These are phyloP conservation scores for Dasypus novemcinctus DNA, from an alignment of 2,113 vertebrate species.

Conservation along the genomic window DNA sequence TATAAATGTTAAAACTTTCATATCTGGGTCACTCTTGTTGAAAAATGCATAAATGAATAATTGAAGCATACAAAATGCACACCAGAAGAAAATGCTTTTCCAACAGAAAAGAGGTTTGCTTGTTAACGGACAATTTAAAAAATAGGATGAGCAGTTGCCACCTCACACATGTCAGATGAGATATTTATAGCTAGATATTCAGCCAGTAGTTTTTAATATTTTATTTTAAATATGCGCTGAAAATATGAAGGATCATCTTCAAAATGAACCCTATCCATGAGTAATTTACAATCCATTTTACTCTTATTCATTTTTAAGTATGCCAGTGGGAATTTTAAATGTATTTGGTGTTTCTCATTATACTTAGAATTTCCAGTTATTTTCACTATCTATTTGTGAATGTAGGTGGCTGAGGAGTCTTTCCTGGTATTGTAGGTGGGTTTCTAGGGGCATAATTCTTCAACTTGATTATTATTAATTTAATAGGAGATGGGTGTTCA, in stretches of 20 bases:
- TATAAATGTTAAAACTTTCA: conserved; percentile 33
- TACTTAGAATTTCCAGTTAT: neutral
- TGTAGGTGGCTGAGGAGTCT: neutral
- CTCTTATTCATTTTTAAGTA: conserved; percentile 53
- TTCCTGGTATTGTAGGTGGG: conserved; percentile 11
- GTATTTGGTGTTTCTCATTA: conserved; percentile 52
- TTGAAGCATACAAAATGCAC: neutral
- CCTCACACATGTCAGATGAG: neutral
- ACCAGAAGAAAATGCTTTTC: conserved; percentile 49
- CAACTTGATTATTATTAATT: conserved; percentile 10
- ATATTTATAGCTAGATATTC: conserved; percentile 39
- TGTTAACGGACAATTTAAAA: conserved; percentile 60
- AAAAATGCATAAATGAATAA: conserved; percentile 40
- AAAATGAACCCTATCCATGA: conserved; percentile 26
- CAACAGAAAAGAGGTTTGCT: conserved; percentile 54
- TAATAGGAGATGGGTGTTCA: conserved; percentile 12
- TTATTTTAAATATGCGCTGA: conserved; percentile 52
- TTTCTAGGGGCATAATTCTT: conserved; percentile 69
- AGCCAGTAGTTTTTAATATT: conserved; percentile 21
- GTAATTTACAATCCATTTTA: conserved; percentile 56
- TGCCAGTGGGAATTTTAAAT: conserved; percentile 45
- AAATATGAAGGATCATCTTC: conserved; percentile 36
- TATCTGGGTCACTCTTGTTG: conserved; percentile 24
- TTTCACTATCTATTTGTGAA: conserved; percentile 42
- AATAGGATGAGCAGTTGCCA: neutral